Percentiles rank a stretch among this genome's conserved stretches.
Evolutionary conservation across 2,113 vertebrate genomes (phyloP).

Genomic region (Acrocephalus arundinaceus): DNA sequence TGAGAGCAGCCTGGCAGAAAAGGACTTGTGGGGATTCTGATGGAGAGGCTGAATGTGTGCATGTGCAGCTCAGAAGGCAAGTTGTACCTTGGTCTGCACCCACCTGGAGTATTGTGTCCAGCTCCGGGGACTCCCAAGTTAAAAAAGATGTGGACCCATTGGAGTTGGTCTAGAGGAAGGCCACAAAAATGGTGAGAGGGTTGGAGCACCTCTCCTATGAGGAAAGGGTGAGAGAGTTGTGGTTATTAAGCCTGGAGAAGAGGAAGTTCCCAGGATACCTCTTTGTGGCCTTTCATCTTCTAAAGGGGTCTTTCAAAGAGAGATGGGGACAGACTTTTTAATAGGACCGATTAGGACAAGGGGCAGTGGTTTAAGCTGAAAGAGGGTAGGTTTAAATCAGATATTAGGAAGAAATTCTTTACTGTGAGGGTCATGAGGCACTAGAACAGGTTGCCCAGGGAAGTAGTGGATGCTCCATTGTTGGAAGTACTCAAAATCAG

Average conservation of each 20-base stretch:
- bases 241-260: background rate
- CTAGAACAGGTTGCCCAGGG: background rate
- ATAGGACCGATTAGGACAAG: background rate
- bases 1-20: background rate
- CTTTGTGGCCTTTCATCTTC: background rate
- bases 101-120: background rate
- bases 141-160: accelerated
- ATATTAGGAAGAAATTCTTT: background rate
- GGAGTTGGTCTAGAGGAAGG: background rate
- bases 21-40: background rate
- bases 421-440: accelerated
- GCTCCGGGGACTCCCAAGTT: background rate
- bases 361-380: background rate
- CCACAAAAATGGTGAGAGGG: background rate
- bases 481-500: background rate
- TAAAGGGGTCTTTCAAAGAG: background rate
- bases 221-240: background rate
- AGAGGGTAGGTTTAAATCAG: background rate
- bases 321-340: background rate
- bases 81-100: background rate
- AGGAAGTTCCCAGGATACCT: background rate
- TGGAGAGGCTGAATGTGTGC: background rate
- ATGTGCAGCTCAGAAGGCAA: background rate
- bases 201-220: background rate
- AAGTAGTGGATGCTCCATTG: background rate